phyloP scores from a whole-genome alignment of 2,797 vertebrate genomes.

The Anabacerthia variegaticeps region DNA sequence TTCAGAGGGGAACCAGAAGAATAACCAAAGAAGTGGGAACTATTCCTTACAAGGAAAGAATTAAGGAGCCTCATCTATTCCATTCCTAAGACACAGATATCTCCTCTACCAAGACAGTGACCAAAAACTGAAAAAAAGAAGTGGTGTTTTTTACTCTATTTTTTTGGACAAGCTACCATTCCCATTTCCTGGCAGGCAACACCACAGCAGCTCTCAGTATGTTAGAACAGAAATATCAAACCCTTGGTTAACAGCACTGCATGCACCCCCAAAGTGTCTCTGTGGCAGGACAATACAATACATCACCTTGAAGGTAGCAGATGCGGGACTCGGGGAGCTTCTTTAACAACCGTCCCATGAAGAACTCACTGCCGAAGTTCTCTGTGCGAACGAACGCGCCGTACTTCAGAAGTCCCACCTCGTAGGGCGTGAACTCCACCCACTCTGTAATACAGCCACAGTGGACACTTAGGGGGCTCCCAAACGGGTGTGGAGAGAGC shows the following conservation, averaged over 20 bases:
- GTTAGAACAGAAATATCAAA: neutral
- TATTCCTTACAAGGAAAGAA: neutral
- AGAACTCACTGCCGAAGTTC: conserved; percentile 81
- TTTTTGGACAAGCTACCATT: neutral
- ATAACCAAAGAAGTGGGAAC: neutral
- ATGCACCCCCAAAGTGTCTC: neutral
- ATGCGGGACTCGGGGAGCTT: conserved; percentile 77
- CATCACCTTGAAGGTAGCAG: conserved; percentile 81
- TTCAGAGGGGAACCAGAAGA: neutral
- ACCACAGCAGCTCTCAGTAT: accelerated
- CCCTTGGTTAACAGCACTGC: neutral
- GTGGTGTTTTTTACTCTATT: neutral
- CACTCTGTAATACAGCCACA: conserved; percentile 72
- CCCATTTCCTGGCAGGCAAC: neutral
- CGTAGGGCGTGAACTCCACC: conserved; percentile 82
- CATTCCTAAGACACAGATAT: neutral
- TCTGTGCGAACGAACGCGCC: conserved; percentile 74
- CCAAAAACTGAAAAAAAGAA: neutral
- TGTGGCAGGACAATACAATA: neutral
- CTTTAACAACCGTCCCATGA: conserved; percentile 80
- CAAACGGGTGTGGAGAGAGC: accelerated
- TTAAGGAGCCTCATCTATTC: neutral
- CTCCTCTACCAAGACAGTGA: neutral
- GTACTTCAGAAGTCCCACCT: conserved; percentile 80
- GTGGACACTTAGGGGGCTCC: neutral